Percentiles rank a stretch among this genome's conserved stretches.
Conservation (phyloP, 2,888 invertebrate genomes). For the Hirtodrosophila histrioides region DNA sequence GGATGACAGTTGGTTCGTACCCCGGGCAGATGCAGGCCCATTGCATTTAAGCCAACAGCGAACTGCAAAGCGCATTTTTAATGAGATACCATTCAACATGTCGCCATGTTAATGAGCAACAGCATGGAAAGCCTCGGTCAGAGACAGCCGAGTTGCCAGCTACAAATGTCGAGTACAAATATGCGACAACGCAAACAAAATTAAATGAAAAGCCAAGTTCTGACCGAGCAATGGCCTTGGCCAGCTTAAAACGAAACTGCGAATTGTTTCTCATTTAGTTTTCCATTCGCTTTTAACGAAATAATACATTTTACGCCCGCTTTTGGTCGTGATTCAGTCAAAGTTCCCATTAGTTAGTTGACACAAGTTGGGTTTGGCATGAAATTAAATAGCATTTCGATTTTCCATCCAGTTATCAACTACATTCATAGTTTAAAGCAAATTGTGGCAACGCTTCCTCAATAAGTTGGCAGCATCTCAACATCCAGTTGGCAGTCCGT, state of each 20-base stretch:
- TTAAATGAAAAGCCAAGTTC: constrained; percentile 21
- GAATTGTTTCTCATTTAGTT: constrained; percentile 4
- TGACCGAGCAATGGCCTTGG: constrained; percentile 27
- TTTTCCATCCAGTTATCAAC: no score
- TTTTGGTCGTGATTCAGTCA: not conserved
- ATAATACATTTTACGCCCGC: not conserved
- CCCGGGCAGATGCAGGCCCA: constrained; percentile 9
- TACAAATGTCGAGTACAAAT: constrained; percentile 23
- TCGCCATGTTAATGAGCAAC: constrained; percentile 63
- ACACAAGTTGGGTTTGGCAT: no score
- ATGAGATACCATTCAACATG: constrained; percentile 67
- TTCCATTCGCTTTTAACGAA: no score
- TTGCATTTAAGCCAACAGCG: constrained; percentile 36
- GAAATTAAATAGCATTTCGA: no score
- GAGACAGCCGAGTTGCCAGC: constrained; percentile 15
- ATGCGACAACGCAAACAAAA: constrained; percentile 17
- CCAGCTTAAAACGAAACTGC: constrained; percentile 7
- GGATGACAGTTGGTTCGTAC: constrained; percentile 2
- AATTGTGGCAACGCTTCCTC: no score
- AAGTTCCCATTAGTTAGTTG: no score
- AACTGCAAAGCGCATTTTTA: constrained; percentile 58
- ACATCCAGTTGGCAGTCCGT: no score
- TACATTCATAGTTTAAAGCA: no score
- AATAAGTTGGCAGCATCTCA: no score
- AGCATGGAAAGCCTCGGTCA: constrained; percentile 20